phyloP scores from a whole-genome alignment of 2,113 vertebrate species.

The Alces alces region DNA sequence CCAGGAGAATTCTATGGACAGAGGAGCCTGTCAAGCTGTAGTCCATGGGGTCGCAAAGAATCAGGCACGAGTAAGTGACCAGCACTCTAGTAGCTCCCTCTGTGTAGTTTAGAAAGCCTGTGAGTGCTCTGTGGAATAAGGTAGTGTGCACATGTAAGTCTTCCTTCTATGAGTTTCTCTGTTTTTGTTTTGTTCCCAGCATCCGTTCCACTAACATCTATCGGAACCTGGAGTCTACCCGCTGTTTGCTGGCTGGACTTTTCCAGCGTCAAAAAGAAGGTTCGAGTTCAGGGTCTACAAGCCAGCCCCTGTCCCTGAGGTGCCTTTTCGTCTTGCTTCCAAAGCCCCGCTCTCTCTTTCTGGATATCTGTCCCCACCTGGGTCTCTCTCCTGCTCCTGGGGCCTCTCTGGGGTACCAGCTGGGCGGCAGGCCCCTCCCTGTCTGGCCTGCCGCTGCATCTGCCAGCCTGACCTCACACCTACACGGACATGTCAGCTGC shows the following conservation, averaged over 20 bases:
- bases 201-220: slow-evolving; percentile 93
- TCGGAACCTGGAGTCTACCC: slow-evolving; percentile 94
- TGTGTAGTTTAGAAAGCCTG: neutral
- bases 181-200: slow-evolving; percentile 74
- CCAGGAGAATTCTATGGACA: neutral
- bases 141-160: neutral
- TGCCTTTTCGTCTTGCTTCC: neutral
- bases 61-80: neutral
- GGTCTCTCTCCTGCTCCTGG: neutral
- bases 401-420: neutral
- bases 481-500: accelerated
- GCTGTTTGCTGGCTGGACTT: slow-evolving; percentile 92
- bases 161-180: neutral
- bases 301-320: neutral
- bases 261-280: slow-evolving; percentile 92
- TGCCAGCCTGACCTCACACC: neutral
- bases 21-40: neutral
- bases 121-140: neutral
- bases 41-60: neutral
- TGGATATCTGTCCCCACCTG: neutral
- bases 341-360: neutral
- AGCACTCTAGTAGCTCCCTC: neutral
- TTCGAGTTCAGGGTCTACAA: slow-evolving; percentile 72
- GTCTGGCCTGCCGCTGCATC: neutral
- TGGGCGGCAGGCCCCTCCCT: too few species aligned